phyloP scores from a whole-genome alignment of 2,888 invertebrate species.

The Lycaena phlaeas region DNA sequence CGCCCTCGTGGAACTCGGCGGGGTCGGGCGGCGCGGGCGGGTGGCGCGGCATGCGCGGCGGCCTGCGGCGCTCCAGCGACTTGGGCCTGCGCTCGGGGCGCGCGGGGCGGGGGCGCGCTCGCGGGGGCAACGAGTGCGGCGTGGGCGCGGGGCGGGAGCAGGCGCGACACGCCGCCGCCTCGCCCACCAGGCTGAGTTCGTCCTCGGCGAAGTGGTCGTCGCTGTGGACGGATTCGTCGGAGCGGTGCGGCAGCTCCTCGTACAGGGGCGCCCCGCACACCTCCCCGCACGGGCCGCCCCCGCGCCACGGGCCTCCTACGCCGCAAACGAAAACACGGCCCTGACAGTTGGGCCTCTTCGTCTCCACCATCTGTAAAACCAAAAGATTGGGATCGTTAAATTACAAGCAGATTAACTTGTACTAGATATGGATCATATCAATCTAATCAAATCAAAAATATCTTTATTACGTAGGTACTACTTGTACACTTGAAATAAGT shows the following conservation, averaged over 20 bases:
- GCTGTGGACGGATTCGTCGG: slow-evolving; percentile 75
- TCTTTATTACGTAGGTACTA: no score
- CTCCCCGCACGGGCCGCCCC: slow-evolving; percentile 64
- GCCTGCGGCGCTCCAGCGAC: slow-evolving; percentile 62
- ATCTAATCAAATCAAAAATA: no score
- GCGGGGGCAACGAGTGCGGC: slow-evolving; percentile 68
- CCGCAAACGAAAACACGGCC: slow-evolving; percentile 79
- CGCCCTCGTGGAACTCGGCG: slow-evolving; percentile 86
- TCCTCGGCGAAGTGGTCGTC: slow-evolving; percentile 91
- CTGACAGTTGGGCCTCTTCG: slow-evolving; percentile 74
- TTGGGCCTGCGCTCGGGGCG: slow-evolving; percentile 74
- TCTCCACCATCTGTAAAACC: slow-evolving; percentile 81
- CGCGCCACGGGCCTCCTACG: slow-evolving; percentile 69
- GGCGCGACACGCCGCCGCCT: slow-evolving; percentile 60
- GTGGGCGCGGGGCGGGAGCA: slow-evolving; percentile 67
- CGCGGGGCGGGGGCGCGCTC: slow-evolving; percentile 74
- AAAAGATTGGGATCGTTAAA: no score
- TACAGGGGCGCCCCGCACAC: slow-evolving; percentile 81
- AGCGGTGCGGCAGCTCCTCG: slow-evolving; percentile 81
- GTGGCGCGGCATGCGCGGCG: slow-evolving; percentile 57
- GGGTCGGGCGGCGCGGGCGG: slow-evolving; percentile 79
- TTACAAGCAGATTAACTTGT: no score
- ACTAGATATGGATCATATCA: no score
- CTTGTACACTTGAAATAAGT: no score
- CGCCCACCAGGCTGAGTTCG: slow-evolving; percentile 76